phyloP scores from a whole-genome alignment of 2,888 invertebrate genomes.

The Heliconius sara region DNA sequence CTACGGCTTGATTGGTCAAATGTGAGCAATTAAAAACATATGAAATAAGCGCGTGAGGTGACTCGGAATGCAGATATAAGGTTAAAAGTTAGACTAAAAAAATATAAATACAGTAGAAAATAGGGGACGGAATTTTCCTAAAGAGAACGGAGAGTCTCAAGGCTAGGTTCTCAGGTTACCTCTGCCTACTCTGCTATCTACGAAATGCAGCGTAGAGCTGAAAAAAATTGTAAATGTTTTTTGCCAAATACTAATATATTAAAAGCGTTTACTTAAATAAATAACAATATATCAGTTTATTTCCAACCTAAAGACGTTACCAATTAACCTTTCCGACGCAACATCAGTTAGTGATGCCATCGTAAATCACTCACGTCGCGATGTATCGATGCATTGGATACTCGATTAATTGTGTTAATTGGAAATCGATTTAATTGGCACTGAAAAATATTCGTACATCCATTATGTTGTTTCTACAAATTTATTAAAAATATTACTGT shows the following conservation, averaged over 20 bases:
- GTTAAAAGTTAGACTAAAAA: not conserved
- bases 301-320: constrained; percentile 57
- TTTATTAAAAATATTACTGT: too few relatives aligned
- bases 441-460: not conserved
- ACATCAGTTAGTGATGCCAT: constrained; percentile 65
- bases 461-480: not conserved
- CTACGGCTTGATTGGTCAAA: not conserved
- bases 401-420: constrained; percentile 53
- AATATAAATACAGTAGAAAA: not conserved
- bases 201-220: too few relatives aligned
- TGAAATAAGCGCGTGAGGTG: not conserved
- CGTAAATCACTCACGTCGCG: constrained; percentile 67
- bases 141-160: too few relatives aligned
- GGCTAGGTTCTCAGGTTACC: too few relatives aligned
- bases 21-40: not conserved
- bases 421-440: constrained; percentile 31
- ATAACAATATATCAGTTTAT: constrained; percentile 34
- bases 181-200: too few relatives aligned
- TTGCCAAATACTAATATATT: constrained; percentile 14
- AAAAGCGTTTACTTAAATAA: constrained; percentile 19
- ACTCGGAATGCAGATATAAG: not conserved
- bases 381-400: constrained; percentile 56
- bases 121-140: too few relatives aligned
- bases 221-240: not conserved
- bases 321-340: constrained; percentile 74